Evolutionary conservation across 2,888 invertebrate genomes (phyloP).

Genomic region (Baccha elongata): DNA sequence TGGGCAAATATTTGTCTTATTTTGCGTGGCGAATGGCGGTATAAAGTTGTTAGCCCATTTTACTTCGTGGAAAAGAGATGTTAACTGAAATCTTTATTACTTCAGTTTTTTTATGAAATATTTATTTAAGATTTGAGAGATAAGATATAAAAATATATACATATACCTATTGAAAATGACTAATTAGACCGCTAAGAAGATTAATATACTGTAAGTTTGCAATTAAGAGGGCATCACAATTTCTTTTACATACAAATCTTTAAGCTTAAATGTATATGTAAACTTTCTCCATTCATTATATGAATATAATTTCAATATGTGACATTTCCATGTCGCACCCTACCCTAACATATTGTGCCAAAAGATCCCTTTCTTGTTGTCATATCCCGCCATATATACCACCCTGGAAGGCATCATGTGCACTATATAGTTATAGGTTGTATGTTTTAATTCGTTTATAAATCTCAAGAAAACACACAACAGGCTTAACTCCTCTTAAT

Average conservation of each 20-base stretch:
- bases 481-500: conserved; percentile 27
- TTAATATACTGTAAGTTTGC: no score
- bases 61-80: not conserved
- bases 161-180: no score
- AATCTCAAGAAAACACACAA: conserved; percentile 56
- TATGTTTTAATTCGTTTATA: conserved; percentile 58
- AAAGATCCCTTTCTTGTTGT: conserved; percentile 21
- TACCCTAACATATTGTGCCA: conserved; percentile 9
- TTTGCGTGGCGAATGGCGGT: not conserved
- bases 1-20: not conserved
- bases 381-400: conserved; percentile 15
- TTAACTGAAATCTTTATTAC: not conserved
- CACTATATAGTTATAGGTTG: no score
- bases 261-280: no score
- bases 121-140: not conserved
- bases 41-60: not conserved
- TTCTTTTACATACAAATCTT: no score
- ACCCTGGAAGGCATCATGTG: not conserved
- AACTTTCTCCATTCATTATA: conserved; percentile 1
- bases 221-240: no score
- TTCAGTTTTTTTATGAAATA: not conserved
- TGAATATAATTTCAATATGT: conserved; percentile 26
- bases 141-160: no score
- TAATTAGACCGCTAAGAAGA: no score
- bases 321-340: conserved; percentile 17